Base-by-base conservation (phyloP, 2,888 invertebrate genomes). In the Emesis castigata region DNA sequence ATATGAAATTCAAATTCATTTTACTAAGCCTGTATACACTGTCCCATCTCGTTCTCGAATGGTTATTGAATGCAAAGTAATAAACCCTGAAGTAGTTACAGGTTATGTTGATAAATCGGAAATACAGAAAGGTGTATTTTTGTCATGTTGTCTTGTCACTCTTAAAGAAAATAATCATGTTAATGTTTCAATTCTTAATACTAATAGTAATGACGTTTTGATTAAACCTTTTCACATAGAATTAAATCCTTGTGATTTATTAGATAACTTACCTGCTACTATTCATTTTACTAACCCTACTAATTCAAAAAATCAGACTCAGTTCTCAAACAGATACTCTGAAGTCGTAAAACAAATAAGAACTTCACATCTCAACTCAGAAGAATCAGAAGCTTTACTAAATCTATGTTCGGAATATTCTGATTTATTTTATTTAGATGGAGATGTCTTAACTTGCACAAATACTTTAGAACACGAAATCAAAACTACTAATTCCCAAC, bases 41-140 rank as follows among this genome's bases (percentile, higher is more conserved):
- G 29, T 69, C 29, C 69, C 53, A 29, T 56, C 69, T 1, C 56
- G 69, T 3, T 69, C 69, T 11, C 53, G 56, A 53, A 69, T 69
- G 69, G 16, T 69, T 29, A 53, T 69, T n/a, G 69, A 69, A 53
- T 69, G 69, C 29, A 53, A 53, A n/a, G 69, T 53, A 11, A n/a
- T 29, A n/a, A 56, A 69, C 11, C 69, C 69, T 31, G 53, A 53
- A 69, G 2, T 69, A 29, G 18, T 16, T 1, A 31, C 53, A 8
- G 69, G 69, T 18, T 56, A 31, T 7, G 31, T 69, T 4, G n/a
- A 69, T 5, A 56, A 69, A 18, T 29, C 16, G 16, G 69, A 69
- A 69, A 56, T 69, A 44, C 39, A 56, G 8, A 2, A 16, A 20
- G 18, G 56, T 56, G 18, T 56, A 7, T 56, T 9, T 56, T 7